phyloP scores from a whole-genome alignment of 1,140 invertebrate genomes.

The Pristionchus pacificus region DNA sequence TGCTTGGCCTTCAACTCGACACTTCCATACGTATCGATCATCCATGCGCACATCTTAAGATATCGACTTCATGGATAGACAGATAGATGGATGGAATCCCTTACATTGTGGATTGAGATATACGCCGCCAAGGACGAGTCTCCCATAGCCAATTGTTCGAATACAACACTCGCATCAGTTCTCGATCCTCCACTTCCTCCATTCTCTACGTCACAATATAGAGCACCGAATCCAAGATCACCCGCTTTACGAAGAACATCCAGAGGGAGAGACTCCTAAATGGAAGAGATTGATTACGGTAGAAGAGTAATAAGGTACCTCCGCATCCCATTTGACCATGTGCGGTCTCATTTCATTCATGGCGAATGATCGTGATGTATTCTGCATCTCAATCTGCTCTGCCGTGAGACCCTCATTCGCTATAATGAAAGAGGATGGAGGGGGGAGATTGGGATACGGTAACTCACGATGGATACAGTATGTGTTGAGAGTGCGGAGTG shows the following conservation, averaged over 20 bases:
- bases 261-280: conserved; percentile 59
- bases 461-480: conserved; percentile 36
- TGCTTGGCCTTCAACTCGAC: conserved; percentile 79
- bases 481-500: conserved; percentile 5
- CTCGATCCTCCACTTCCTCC: conserved; percentile 62
- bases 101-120: conserved; percentile 65
- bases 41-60: conserved; percentile 63
- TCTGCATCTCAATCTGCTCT: background rate
- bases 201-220: conserved; percentile 64
- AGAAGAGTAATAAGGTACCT: conserved; percentile 58
- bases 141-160: conserved; percentile 67
- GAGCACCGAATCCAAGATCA: conserved; percentile 65
- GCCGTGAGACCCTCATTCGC: background rate
- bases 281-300: conserved; percentile 10
- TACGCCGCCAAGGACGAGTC: conserved; percentile 67
- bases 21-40: conserved; percentile 74
- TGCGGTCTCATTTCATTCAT: conserved; percentile 65
- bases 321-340: conserved; percentile 67
- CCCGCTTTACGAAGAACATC: conserved; percentile 61
- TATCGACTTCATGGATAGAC: too few relatives aligned
- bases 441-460: too few relatives aligned
- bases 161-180: conserved; percentile 65
- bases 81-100: too few relatives aligned
- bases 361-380: background rate
- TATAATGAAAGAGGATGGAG: conserved; percentile 14